Conservation (phyloP, 1,140 invertebrate species). For the Hycleus phaleratus region DNA sequence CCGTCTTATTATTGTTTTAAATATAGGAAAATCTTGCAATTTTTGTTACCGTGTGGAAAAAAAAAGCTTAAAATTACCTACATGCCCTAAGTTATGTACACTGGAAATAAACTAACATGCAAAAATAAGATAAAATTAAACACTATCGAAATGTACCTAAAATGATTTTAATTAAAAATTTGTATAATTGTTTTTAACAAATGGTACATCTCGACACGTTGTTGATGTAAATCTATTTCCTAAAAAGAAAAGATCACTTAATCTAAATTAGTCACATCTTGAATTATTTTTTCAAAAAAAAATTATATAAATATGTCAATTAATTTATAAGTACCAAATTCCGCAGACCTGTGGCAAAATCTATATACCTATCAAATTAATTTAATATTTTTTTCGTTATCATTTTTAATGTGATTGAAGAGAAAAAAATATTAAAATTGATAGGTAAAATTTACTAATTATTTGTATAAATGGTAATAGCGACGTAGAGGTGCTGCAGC, state of each 20-base stretch:
- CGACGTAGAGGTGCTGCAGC: constrained; percentile 38
- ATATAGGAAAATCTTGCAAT: constrained; percentile 3
- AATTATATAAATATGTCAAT: constrained; percentile 26
- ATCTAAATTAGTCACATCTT: constrained; percentile 36
- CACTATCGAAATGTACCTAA: not conserved
- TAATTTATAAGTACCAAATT: constrained; percentile 33
- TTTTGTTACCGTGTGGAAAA: not conserved
- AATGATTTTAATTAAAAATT: not conserved
- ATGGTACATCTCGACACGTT: too few relatives aligned
- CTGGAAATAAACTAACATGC: constrained; percentile 13
- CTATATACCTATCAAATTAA: constrained; percentile 29
- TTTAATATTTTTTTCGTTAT: not conserved
- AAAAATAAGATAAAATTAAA: constrained; percentile 18
- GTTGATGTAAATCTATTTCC: too few relatives aligned
- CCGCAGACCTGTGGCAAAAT: constrained; percentile 31
- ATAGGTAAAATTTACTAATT: constrained; percentile 18
- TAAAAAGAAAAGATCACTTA: constrained; percentile 28
- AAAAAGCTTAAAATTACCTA: constrained; percentile 5
- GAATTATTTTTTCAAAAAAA: too few relatives aligned
- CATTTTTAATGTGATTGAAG: not conserved
- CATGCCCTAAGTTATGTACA: constrained; percentile 17
- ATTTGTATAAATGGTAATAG: constrained; percentile 26
- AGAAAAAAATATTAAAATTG: not conserved
- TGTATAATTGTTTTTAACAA: too few relatives aligned
- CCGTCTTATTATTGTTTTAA: constrained; percentile 3